These are phyloP conservation scores for Cataglyphis altisquamis DNA, from an alignment of 2,888 invertebrate species.

Conservation along the genomic window DNA sequence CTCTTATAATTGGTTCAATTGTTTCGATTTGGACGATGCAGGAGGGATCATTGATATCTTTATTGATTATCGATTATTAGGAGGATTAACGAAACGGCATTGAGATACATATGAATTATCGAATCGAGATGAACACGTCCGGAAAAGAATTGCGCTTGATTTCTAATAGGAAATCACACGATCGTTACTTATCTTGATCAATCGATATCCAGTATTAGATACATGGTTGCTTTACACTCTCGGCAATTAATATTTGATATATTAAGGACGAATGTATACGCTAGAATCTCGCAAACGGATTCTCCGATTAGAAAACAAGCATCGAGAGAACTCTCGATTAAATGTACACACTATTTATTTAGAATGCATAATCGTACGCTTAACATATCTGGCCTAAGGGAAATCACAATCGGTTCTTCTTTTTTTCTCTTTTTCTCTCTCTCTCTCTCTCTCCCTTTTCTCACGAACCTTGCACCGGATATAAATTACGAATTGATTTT, in stretches of 20 bases:
- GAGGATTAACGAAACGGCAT: not conserved
- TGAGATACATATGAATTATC: slow-evolving; percentile 43
- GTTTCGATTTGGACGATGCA: slow-evolving; percentile 13
- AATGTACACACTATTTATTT: slow-evolving; percentile 86
- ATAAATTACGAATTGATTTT: slow-evolving; percentile 79
- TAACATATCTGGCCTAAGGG: slow-evolving; percentile 84
- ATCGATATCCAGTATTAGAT: not conserved
- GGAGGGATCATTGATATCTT: slow-evolving; percentile 21
- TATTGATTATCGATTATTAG: slow-evolving; percentile 7
- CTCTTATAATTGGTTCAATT: not conserved
- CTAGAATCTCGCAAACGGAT: not conserved
- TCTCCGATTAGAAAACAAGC: slow-evolving; percentile 52
- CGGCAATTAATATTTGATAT: not conserved
- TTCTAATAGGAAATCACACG: slow-evolving; percentile 40
- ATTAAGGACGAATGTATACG: not conserved
- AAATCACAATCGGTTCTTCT: slow-evolving; percentile 82
- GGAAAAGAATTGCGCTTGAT: slow-evolving; percentile 49
- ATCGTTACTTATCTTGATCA: not conserved
- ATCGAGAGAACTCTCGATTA: slow-evolving; percentile 66
- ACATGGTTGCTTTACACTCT: not conserved
- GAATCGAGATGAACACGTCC: slow-evolving; percentile 37
- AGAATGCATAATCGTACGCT: slow-evolving; percentile 85
- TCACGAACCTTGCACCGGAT: slow-evolving; percentile 80
- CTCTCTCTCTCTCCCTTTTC: not conserved
- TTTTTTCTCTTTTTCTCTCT: slow-evolving; percentile 46